Evolutionary conservation across 1,140 invertebrate genomes (phyloP), one percentile per base, ranked within the genome.

Genomic region (Psix sp.): DNA sequence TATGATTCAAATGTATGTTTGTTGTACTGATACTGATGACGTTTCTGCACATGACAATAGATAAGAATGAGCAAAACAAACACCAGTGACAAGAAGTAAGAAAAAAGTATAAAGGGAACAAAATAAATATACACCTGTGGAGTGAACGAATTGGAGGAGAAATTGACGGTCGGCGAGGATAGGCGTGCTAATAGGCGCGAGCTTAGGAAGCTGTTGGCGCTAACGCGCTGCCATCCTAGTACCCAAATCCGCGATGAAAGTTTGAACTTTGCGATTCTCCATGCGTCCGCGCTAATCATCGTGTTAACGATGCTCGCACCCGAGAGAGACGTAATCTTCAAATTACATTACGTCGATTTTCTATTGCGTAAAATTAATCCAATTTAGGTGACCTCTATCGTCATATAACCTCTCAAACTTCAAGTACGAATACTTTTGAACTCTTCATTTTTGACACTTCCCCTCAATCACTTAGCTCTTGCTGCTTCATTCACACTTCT

Each of bases 321-420:
- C 39, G 62, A 51, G 54, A 72, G 51, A 13, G 49, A 52, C 24
- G 60, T 76, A 57, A 29, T 40, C 57, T 45, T 68, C 66, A 73
- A 76, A 78, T 82, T 78, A 77, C 78, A 74, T 80, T 77, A 78
- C 70, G 59, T 78, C 66, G 70, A 66, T 49, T 74, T 48, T 54
- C 51, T 79, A 80, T 86, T 86, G 84, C 83, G 82, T 86, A 85
- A 86, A 86, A 85, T 84, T 84, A 60, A 86, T 86, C 82, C 81
- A 77, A 86, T 86, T 85, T 85, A 84, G 74, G 77, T 84, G 84
- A 86, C 84, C 84, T 86, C 84, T 82, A 77, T 63, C 60, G 49
- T 73, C 70, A 76, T 77, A 81, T 81, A 81, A 79, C 75, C 73
- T 75, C 54, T n/a, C 24, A 72, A 77, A 72, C 26, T 29, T 10